phyloP scores from a whole-genome alignment of 2,113 vertebrate species.

The Mirounga angustirostris region DNA sequence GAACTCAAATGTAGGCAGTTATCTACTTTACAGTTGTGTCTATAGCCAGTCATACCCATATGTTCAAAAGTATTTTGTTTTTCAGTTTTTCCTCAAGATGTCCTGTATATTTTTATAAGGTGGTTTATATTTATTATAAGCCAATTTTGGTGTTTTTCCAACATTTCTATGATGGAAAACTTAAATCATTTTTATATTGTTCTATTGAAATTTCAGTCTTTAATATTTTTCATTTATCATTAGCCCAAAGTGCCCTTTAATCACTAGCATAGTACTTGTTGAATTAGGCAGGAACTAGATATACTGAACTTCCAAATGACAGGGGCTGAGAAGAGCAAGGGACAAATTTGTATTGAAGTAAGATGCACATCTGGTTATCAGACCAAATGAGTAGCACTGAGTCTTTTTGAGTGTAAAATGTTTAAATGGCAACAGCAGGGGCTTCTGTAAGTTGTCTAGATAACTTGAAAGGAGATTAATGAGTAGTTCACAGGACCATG shows the following conservation, averaged over 20 bases:
- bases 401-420: neutral
- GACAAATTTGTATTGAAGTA: neutral
- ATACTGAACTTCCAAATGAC: neutral
- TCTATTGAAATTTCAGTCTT: neutral
- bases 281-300: neutral
- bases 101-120: conserved; percentile 10
- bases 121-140: neutral
- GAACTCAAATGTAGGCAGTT: neutral
- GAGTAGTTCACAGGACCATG: neutral
- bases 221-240: neutral
- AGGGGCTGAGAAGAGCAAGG: neutral
- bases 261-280: neutral
- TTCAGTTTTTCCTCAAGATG: neutral
- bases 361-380: neutral
- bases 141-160: neutral
- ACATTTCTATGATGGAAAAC: neutral
- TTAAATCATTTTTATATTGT: neutral
- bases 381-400: neutral
- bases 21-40: neutral
- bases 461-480: neutral
- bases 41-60: neutral
- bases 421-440: neutral
- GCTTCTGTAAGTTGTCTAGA: neutral
- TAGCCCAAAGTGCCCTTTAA: neutral
- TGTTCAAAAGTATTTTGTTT: neutral